These are phyloP conservation scores for Plebejus anna DNA, from an alignment of 2,888 invertebrate species.

Conservation along the genomic window DNA sequence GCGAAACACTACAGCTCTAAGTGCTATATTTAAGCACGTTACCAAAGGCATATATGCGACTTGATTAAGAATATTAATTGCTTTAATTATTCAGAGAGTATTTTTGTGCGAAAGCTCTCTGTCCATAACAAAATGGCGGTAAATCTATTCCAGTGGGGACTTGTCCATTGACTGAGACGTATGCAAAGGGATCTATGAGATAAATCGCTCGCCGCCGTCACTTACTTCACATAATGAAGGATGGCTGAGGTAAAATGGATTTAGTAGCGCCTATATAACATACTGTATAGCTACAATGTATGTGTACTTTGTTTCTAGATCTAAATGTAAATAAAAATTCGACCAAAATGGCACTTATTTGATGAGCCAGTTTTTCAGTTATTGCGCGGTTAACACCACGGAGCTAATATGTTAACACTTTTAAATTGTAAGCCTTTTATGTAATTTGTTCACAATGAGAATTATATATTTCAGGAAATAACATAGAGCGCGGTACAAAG, in stretches of 20 bases:
- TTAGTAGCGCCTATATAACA: not conserved
- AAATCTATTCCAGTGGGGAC: conserved; percentile 56
- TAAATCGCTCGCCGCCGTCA: conserved; percentile 67
- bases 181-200: conserved; percentile 75
- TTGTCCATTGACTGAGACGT: conserved; percentile 67
- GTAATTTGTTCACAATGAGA: too few relatives aligned
- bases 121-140: conserved; percentile 49
- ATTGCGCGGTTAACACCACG: too few relatives aligned
- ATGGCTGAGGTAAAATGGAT: conserved; percentile 3
- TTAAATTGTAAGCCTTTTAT: too few relatives aligned
- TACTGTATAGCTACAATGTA: not conserved
- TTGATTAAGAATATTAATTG: not conserved
- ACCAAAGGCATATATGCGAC: not conserved
- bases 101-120: conserved; percentile 34
- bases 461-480: too few relatives aligned
- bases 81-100: not conserved
- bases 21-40: too few relatives aligned
- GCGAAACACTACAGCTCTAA: too few relatives aligned
- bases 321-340: not conserved
- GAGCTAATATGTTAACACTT: too few relatives aligned
- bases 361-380: not conserved
- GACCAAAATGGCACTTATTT: not conserved
- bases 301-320: not conserved
- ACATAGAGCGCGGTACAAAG: too few relatives aligned
- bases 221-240: conserved; percentile 57